phyloP scores from a whole-genome alignment of 2,888 invertebrate genomes.

The Chrysolina americana region DNA sequence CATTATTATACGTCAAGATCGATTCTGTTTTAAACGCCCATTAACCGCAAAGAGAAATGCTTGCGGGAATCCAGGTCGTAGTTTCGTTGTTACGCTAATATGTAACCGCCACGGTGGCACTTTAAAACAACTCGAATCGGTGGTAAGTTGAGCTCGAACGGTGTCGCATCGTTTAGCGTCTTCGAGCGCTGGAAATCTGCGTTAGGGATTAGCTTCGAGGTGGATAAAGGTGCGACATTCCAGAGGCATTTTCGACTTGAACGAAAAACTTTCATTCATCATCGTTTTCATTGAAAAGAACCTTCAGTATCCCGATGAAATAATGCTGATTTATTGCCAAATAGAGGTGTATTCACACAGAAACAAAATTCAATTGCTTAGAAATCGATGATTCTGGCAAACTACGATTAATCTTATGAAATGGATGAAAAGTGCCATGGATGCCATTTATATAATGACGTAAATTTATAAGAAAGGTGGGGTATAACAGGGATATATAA shows the following conservation, averaged over 20 bases:
- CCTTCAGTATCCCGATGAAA: no score
- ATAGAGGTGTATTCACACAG: no score
- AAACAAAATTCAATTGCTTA: no score
- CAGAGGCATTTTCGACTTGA: no score
- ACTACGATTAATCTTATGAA: no score
- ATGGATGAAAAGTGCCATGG: background rate
- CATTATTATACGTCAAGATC: slow-evolving; percentile 43
- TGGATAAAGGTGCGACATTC: background rate
- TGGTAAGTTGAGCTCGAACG: slow-evolving; percentile 30
- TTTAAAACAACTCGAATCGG: slow-evolving; percentile 37
- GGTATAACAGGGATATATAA: no score
- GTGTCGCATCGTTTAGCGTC: slow-evolving; percentile 27
- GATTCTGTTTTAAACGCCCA: slow-evolving; percentile 41
- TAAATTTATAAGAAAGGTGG: no score
- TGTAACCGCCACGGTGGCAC: slow-evolving; percentile 39
- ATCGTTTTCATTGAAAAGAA: no score
- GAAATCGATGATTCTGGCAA: no score
- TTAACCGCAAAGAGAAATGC: slow-evolving; percentile 39
- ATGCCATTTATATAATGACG: no score
- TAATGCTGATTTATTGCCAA: no score
- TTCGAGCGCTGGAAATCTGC: slow-evolving; percentile 5
- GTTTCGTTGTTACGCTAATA: slow-evolving; percentile 44
- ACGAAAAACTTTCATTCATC: no score
- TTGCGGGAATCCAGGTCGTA: slow-evolving; percentile 43
- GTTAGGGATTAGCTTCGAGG: background rate